A percentile compares a stretch with the other conserved stretches of the same genome.
phyloP scores from a whole-genome alignment of 2,888 invertebrate genomes.

The Cyrtodaria siliqua region DNA sequence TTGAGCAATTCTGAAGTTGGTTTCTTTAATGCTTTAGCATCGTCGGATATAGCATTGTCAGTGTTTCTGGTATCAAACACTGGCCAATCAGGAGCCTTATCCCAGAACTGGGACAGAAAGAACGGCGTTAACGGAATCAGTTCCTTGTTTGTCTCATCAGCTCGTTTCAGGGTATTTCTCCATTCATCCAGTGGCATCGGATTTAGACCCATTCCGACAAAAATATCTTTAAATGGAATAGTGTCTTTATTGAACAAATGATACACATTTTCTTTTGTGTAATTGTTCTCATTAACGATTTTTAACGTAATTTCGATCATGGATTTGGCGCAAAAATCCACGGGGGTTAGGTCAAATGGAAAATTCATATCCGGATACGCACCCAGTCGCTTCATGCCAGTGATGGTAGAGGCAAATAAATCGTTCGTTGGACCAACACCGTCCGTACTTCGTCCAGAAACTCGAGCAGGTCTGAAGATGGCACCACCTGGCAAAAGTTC shows the following conservation, averaged over 20 bases:
- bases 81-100: slow-evolving; percentile 68
- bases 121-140: slow-evolving; percentile 71
- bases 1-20: slow-evolving; percentile 60
- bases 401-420: slow-evolving; percentile 67
- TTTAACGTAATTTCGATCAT: slow-evolving; percentile 69
- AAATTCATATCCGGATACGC: slow-evolving; percentile 70
- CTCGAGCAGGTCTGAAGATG: slow-evolving; percentile 72
- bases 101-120: slow-evolving; percentile 72
- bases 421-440: slow-evolving; percentile 71
- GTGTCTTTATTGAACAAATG: slow-evolving; percentile 72
- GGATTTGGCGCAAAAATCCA: slow-evolving; percentile 70
- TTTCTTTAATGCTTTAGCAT: slow-evolving; percentile 56
- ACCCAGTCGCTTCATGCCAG: slow-evolving; percentile 69
- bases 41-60: slow-evolving; percentile 55
- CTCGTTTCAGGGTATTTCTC: slow-evolving; percentile 56
- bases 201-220: slow-evolving; percentile 64
- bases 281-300: slow-evolving; percentile 41
- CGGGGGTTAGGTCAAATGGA: slow-evolving; percentile 74
- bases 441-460: slow-evolving; percentile 66
- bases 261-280: slow-evolving; percentile 51
- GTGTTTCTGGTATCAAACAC: slow-evolving; percentile 70
- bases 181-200: slow-evolving; percentile 64
- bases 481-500: slow-evolving; percentile 72
- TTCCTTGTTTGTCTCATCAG: slow-evolving; percentile 57
- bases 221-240: slow-evolving; percentile 69